Evolutionary conservation across 2,113 vertebrate genomes (phyloP).

Genomic region (Telmatochromis brichardi): DNA sequence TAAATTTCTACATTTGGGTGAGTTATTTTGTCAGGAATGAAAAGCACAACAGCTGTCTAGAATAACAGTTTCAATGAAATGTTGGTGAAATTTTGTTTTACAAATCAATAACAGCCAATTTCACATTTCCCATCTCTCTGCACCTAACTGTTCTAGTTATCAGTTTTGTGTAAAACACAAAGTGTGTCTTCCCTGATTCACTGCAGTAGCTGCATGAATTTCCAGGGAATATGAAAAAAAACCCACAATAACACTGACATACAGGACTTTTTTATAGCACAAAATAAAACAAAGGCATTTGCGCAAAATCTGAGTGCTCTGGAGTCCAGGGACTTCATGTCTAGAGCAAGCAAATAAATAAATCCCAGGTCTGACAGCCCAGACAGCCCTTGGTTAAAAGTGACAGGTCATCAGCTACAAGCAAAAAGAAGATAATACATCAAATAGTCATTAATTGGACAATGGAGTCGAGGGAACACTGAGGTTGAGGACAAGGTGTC

Average conservation of each 20-base stretch:
- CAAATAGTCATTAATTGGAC: conserved; percentile 45
- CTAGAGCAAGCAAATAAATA: conserved; percentile 35
- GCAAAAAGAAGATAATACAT: conserved; percentile 29
- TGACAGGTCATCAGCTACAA: conserved; percentile 7
- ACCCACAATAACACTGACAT: not conserved
- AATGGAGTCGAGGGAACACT: not conserved
- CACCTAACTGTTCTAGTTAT: not conserved
- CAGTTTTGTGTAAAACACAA: conserved; percentile 10
- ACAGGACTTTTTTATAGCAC: not conserved
- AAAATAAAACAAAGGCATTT: not conserved
- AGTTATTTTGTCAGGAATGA: not conserved
- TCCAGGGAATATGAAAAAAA: not conserved
- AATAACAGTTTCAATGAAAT: not conserved
- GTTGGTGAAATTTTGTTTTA: not conserved
- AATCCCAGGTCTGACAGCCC: conserved; percentile 8
- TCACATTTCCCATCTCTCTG: not conserved
- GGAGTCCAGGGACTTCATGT: conserved; percentile 4
- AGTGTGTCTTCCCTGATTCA: not conserved
- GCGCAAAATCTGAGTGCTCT: not conserved
- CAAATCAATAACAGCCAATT: conserved; percentile 1
- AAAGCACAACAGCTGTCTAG: not conserved
- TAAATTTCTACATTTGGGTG: not conserved
- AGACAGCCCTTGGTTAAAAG: conserved; percentile 21
- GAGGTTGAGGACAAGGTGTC: not conserved
- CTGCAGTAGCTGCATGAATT: not conserved